These are phyloP conservation scores for Limnephilus auricula DNA, from an alignment of 2,888 invertebrate species.

Conservation along the genomic window DNA sequence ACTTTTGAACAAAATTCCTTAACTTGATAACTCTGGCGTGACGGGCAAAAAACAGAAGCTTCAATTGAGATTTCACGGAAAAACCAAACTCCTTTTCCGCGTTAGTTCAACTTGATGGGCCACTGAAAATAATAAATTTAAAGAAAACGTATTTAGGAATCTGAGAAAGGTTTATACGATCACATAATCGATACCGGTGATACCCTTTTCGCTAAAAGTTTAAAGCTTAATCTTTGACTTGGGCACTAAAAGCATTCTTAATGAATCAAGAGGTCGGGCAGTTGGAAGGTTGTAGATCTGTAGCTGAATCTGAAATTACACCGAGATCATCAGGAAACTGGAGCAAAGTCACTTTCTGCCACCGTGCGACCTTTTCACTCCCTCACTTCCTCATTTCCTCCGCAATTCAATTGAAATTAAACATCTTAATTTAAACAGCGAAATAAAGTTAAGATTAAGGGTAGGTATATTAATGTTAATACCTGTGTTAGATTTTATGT, in stretches of 20 bases:
- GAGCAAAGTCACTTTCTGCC: not conserved
- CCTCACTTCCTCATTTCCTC: no score
- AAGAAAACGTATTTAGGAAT: slow-evolving; percentile 26
- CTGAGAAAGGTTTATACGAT: slow-evolving; percentile 36
- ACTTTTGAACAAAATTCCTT: not conserved
- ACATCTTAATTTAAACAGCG: not conserved
- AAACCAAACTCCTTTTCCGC: not conserved
- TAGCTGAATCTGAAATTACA: slow-evolving; percentile 15
- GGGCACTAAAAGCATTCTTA: slow-evolving; percentile 30
- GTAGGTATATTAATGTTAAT: no score
- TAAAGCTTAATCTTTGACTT: slow-evolving; percentile 30
- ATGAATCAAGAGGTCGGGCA: slow-evolving; percentile 32
- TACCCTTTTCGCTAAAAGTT: slow-evolving; percentile 31
- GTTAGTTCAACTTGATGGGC: not conserved
- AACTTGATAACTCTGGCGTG: not conserved
- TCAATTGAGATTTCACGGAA: not conserved
- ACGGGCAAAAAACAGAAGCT: not conserved
- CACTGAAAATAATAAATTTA: not conserved
- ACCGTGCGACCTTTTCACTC: not conserved
- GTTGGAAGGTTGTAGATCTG: not conserved
- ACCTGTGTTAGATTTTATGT: no score
- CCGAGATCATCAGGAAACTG: not conserved
- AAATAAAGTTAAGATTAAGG: not conserved
- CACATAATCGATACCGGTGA: slow-evolving; percentile 14
- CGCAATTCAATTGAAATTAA: not conserved